Evolutionary conservation across 2,888 invertebrate species (phyloP), one percentile per base, ranked within the genome.

Genomic region (Macrosoma leucophasiata): DNA sequence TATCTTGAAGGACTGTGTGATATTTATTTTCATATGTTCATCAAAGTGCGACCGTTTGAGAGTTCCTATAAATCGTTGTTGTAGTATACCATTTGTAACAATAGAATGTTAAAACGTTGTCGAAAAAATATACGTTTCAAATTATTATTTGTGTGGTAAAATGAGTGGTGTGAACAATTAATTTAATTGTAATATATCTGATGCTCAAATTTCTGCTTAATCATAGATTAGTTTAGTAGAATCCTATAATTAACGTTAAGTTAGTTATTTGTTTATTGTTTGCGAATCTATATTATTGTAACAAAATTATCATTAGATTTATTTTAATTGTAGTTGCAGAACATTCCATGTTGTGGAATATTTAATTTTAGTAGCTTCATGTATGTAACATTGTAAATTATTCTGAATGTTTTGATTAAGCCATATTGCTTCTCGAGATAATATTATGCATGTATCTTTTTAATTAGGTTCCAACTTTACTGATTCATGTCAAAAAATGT

Each of bases 131-230:
- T 34, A 44, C 39, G 66, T 77, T 77, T 76, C 73, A 77, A 73
- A 73, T 73, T 76, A 66, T 74, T 67, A 50, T 48, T 38, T 43
- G 20, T 39, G 58, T 71, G 73, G 62, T 51, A 59, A 71, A 78
- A 74, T 77, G 55, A 71, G 78, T 74, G 76, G 75, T 63, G 41
- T 41, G 31, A 28, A 39, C 48, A 48, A 40, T 24, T 29, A 33
- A 32, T 30, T 37, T 45, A 36, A 17, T 29, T 46, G 28, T 54
- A 52, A 48, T 50, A 50, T 53, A 63, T 78, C 79, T 78, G 71
- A 82, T 82, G 81, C 81, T 82, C 81, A 82, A 81, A 56, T 58
- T 65, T 65, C 56, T 62, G 79, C 79, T 78, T 79, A 61, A 55
- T 61, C 58, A 58, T 55, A 49, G 47, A 61, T 58, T 67, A 62